Conservation (phyloP, 1,140 invertebrate species). For the Ostrea denselamellosa region DNA sequence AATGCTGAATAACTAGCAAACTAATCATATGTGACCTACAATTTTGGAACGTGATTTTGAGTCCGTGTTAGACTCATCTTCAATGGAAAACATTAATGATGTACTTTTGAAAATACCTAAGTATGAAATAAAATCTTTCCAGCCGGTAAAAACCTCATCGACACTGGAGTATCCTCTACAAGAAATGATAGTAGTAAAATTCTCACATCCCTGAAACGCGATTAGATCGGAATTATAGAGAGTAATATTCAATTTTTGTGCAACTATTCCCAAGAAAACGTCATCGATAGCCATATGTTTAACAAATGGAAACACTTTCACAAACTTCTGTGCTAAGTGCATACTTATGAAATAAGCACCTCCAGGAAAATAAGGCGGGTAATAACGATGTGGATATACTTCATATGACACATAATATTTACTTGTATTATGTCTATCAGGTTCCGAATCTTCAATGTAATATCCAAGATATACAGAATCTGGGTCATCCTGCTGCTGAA, state of each 20-base stretch:
- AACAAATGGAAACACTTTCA: slow-evolving; percentile 40
- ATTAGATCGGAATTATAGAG: background rate
- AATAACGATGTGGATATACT: slow-evolving; percentile 47
- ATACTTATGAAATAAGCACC: slow-evolving; percentile 44
- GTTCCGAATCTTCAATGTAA: background rate
- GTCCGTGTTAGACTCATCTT: background rate
- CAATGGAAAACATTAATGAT: background rate
- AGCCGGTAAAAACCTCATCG: background rate
- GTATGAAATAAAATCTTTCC: background rate
- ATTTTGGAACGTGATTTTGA: background rate
- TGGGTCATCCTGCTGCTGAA: background rate
- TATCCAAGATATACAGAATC: slow-evolving; percentile 6
- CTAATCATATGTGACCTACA: background rate
- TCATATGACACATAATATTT: slow-evolving; percentile 47
- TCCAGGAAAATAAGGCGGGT: slow-evolving; percentile 47
- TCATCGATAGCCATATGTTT: slow-evolving; percentile 47
- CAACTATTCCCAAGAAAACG: slow-evolving; percentile 50
- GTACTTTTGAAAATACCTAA: slow-evolving; percentile 5
- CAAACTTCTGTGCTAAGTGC: slow-evolving; percentile 17
- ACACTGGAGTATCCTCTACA: background rate
- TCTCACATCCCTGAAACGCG: background rate
- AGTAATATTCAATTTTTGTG: slow-evolving; percentile 21
- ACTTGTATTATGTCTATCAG: background rate
- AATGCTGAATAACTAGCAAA: background rate
- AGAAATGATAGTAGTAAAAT: slow-evolving; percentile 5